phyloP scores from a whole-genome alignment of 2,888 invertebrate species.

The Luperina nickerlii region DNA sequence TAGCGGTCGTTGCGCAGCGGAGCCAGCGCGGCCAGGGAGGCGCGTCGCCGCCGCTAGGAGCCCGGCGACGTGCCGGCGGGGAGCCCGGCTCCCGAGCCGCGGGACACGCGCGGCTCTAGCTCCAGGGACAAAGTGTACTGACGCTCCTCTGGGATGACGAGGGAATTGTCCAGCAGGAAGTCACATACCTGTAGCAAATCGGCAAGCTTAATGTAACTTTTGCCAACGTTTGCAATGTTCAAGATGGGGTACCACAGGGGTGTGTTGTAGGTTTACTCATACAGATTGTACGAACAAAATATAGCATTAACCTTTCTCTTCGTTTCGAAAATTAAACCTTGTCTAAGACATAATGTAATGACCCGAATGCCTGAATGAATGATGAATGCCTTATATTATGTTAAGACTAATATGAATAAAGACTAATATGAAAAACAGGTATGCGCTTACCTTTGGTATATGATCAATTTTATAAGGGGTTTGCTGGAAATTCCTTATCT shows the following conservation, averaged over 20 bases:
- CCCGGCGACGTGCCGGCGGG: constrained; percentile 80
- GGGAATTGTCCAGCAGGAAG: constrained; percentile 94
- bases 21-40: constrained; percentile 86
- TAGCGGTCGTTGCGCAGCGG: constrained; percentile 81
- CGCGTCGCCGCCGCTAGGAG: constrained; percentile 88
- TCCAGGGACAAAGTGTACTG: constrained; percentile 95
- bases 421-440: neutral
- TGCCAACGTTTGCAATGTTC: neutral
- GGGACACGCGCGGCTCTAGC: constrained; percentile 94
- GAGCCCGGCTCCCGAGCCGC: constrained; percentile 80
- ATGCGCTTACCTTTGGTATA: constrained; percentile 92
- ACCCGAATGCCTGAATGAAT: too few relatives aligned
- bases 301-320: neutral
- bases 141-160: constrained; percentile 95
- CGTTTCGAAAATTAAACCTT: neutral
- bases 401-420: neutral
- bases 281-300: neutral
- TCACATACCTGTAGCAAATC: constrained; percentile 84
- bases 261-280: neutral
- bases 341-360: neutral
- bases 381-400: too few relatives aligned
- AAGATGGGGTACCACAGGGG: neutral
- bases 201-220: neutral
- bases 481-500: constrained; percentile 97
- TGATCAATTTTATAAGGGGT: constrained; percentile 97